Base-by-base conservation (phyloP, 2,797 vertebrate genomes). In the Rhinogobio ventralis region DNA sequence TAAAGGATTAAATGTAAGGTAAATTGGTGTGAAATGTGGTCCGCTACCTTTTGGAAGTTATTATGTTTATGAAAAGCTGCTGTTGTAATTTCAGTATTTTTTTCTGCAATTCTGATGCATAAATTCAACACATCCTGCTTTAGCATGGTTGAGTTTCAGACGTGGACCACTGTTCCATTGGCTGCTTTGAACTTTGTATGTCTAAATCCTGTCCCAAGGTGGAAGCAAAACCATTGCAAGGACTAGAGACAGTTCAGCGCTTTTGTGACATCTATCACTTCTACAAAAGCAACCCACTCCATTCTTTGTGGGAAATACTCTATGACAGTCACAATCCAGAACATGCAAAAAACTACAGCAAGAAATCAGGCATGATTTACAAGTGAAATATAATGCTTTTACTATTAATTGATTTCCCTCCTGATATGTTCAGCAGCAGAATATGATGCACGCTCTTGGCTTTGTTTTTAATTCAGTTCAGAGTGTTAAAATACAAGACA, bases 11-110 rank as follows among this genome's bases (percentile, higher is more conserved):
- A 67, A 68, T n/a, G 75, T 46, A 64, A 72, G 30, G 75, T 78
- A 72, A 78, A 79, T 84, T 84, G 82, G 39, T 46, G 64, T 78
- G 75, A 84, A 84, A 78, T 71, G 30, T 49, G 62, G 45, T 83
- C 39, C 25, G 46, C 53, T 15, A 36, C 64, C 55, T 25, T 79
- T 19, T 11, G 60, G 76, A 30, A 79, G 74, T 77, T 77, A 66
- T 79, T 66, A 79, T 79, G 42, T n/a, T 74, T 72, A 30, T 71
- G 67, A 81, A 81, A 81, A 81, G 55, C 55, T 49, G 14, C 76
- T 67, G 42, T 67, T 67, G 42, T 82, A 73, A 64, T 74, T 82
- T 75, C 46, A 45, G 73, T 23, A 6, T 42, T 60, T 69, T 25
- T 68, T 83, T 46, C 13, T 84, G 33, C 60, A 55, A 42, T 62